Percentiles rank a stretch among this genome's conserved stretches.
Evolutionary conservation across 2,888 invertebrate species (phyloP).

Genomic region (Drosophila kuntzei): DNA sequence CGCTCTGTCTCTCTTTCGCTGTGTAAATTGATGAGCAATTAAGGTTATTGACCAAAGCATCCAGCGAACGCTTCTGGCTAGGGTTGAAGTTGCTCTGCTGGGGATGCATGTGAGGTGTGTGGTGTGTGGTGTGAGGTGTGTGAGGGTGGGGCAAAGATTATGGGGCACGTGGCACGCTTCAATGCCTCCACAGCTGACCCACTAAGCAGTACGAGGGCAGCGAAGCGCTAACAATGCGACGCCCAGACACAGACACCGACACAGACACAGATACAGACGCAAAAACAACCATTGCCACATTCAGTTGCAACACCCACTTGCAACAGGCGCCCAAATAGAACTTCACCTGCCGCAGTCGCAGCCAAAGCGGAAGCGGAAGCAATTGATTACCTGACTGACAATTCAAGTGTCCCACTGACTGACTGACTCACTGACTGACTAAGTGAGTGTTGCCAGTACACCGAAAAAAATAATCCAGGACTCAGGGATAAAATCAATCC

Average conservation of each 20-base stretch:
- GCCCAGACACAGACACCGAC: constrained; percentile 15
- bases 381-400: constrained; percentile 50
- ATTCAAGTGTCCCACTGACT: constrained; percentile 10
- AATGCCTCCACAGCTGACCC: constrained; percentile 48
- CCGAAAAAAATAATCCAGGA: too few relatives aligned
- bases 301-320: constrained; percentile 1
- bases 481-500: too few relatives aligned
- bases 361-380: constrained; percentile 62
- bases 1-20: not conserved
- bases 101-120: not conserved
- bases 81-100: constrained; percentile 1
- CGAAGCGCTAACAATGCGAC: constrained; percentile 56
- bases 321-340: not conserved
- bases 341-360: not conserved
- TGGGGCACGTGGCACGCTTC: constrained; percentile 51
- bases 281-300: not conserved
- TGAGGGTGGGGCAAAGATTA: not conserved
- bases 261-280: not conserved
- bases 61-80: constrained; percentile 6
- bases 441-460: not conserved
- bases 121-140: not conserved
- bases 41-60: constrained; percentile 75
- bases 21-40: constrained; percentile 73
- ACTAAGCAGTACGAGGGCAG: constrained; percentile 35
- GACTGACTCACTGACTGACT: not conserved